Percentiles rank a stretch among this genome's conserved stretches.
These are phyloP conservation scores for Drosophila prosaltans DNA, from an alignment of 1,140 invertebrate genomes.

Conservation along the genomic window DNA sequence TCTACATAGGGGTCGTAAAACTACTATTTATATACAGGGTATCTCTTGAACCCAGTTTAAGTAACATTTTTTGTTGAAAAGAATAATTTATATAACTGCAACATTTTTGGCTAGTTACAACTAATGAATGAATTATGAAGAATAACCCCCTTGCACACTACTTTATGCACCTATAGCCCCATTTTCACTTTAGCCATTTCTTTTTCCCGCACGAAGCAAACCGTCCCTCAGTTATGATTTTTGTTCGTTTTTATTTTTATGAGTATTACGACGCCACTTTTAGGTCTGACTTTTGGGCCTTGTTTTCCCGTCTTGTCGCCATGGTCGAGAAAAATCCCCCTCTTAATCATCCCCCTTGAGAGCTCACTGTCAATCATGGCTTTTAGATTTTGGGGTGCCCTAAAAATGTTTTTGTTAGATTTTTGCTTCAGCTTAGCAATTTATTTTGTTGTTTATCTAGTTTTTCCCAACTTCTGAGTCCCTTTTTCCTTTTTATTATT, in stretches of 20 bases:
- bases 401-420: constrained; percentile 25
- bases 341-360: background rate
- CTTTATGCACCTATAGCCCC: constrained; percentile 8
- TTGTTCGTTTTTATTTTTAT: constrained; percentile 62
- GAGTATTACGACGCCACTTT: constrained; percentile 79
- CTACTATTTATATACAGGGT: too few species aligned
- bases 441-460: constrained; percentile 65
- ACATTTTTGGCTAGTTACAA: constrained; percentile 54
- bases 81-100: constrained; percentile 71
- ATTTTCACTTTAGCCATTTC: background rate
- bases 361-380: constrained; percentile 59
- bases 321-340: constrained; percentile 29
- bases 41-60: too few species aligned
- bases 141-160: constrained; percentile 7
- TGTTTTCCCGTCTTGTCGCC: constrained; percentile 57
- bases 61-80: too few species aligned
- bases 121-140: constrained; percentile 56
- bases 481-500: background rate
- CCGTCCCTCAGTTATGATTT: constrained; percentile 41
- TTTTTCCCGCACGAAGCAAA: background rate
- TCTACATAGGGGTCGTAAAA: too few species aligned
- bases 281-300: constrained; percentile 53
- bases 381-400: constrained; percentile 25
- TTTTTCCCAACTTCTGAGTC: constrained; percentile 21
- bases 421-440: constrained; percentile 54